Base-by-base conservation (phyloP, 2,888 invertebrate species). In the Agriopis leucophaearia region DNA sequence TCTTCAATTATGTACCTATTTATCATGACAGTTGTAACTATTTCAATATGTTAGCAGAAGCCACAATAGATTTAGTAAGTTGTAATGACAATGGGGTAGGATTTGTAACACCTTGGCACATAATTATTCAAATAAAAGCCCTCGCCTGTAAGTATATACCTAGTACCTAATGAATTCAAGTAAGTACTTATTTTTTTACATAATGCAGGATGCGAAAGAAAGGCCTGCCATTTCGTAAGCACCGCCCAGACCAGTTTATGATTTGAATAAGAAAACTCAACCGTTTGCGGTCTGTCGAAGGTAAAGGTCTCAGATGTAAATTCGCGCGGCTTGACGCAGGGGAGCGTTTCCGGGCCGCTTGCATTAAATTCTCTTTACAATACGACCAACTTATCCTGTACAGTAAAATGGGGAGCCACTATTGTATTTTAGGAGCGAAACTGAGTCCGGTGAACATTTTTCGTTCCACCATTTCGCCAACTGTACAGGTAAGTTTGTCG, bases 341-440 rank as follows among this genome's bases (percentile, higher is more conserved):
- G 74, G 58, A 64, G 65, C 56, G 52, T 61, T 74, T 74, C 72
- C 72, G 68, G 64, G 55, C 66, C 52, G 42, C 69, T 71, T 40
- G 55, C 54, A 65, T 62, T 62, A 36, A 27, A 58, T 55, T 18
- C 27, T 18, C n/a, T 55, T 16, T 18, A 44, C 10, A 16, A 45
- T 54, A 5, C 6, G 8, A 18, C 40, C 18, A 5, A 38, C 38
- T 5, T 27, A 27, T 27, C 27, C 27, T 3, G 27, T 27, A 9
- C 1, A 51, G 9, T 51, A 2, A 8, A 35, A 12, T 13, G 18
- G 8, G 8, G 51, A n/a, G 51, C 35, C 8, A 18, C 12, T 18
- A 12, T 48, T 27, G 48, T 18, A 48, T 48, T 18, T 45, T 48
- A 1, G 10, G 27, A 18, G 16, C 16, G 9, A 16, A 16, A 47